Evolutionary conservation across 2,888 invertebrate genomes (phyloP), one percentile per base, ranked within the genome.

Genomic region (Netelia fuscicornis): DNA sequence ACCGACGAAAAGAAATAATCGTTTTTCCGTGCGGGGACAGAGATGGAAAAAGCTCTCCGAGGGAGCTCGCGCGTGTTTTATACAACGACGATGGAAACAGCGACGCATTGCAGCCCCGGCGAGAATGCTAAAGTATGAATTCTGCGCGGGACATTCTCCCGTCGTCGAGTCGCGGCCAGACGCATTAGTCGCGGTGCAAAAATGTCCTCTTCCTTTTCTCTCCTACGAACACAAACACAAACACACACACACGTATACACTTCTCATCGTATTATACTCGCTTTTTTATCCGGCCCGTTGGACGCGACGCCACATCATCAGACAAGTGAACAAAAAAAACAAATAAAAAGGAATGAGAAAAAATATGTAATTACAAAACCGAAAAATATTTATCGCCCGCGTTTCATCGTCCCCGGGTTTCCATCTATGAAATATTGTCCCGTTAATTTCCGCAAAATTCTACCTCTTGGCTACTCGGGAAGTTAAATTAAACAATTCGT

Each of bases 151-250:
- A 81, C 71, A 81, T 84, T 81, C 81, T 74, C 84, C 82, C 86
- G 78, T 81, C 83, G 81, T 80, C 83, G 85, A 85, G 87, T 86
- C 85, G 78, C 86, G 75, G 71, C 79, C 79, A 85, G 85, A 85
- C 85, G 82, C 85, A 85, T 85, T 85, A 82, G 85, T 85, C 85
- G 85, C 80, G 83, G 85, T 87, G 86, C 83, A 87, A 86, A 88
- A 89, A 86, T 86, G 86, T 88, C 85, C 86, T 67, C 81, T 84
- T 79, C 81, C 64, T 79, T 74, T n/a, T 25, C 42, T 30, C 65
- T 23, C 62, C 37, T 11, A 52, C 17, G 44, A 30, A 17, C 42
- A n/a, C 54, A n/a, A 62, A 10, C 54, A 2, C 68, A 17, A 23
- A 42, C 23, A 62, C 10, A 64, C 44, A 23, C 71, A 42, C 71